These are phyloP conservation scores for Batillaria attramentaria DNA, from an alignment of 1,140 invertebrate species.

Conservation along the genomic window DNA sequence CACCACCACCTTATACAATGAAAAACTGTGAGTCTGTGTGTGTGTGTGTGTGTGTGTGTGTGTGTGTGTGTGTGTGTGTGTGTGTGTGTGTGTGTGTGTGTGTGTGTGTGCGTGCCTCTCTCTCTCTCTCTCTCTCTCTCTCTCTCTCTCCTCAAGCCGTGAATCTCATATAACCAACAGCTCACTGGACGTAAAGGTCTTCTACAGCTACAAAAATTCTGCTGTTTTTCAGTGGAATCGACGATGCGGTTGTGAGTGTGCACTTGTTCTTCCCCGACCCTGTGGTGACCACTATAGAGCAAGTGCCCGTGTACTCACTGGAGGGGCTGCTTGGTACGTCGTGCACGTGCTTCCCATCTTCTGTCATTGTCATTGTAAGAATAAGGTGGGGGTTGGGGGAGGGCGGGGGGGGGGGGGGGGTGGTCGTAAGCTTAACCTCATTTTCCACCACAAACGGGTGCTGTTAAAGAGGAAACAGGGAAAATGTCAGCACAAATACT, in stretches of 20 bases:
- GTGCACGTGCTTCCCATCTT: not conserved
- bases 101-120: conserved; percentile 2
- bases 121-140: conserved; percentile 28
- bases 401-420: no score
- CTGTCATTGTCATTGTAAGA: not conserved
- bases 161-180: not conserved
- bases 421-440: no score
- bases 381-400: no score
- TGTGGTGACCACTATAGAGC: conserved; percentile 43
- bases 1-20: conserved; percentile 6
- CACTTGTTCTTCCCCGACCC: conserved; percentile 46
- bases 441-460: no score
- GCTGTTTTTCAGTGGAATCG: not conserved
- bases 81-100: not conserved
- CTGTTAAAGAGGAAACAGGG: no score
- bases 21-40: not conserved
- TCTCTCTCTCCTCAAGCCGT: conserved; percentile 10
- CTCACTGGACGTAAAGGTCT: not conserved
- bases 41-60: not conserved
- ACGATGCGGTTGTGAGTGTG: not conserved
- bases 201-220: not conserved
- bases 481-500: no score
- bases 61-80: not conserved
- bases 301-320: conserved; percentile 41
- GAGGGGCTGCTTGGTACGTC: conserved; percentile 41